Percentiles rank a stretch among this genome's conserved stretches.
phyloP scores from a whole-genome alignment of 2,888 invertebrate species.

The Chymomyza procnemis region DNA sequence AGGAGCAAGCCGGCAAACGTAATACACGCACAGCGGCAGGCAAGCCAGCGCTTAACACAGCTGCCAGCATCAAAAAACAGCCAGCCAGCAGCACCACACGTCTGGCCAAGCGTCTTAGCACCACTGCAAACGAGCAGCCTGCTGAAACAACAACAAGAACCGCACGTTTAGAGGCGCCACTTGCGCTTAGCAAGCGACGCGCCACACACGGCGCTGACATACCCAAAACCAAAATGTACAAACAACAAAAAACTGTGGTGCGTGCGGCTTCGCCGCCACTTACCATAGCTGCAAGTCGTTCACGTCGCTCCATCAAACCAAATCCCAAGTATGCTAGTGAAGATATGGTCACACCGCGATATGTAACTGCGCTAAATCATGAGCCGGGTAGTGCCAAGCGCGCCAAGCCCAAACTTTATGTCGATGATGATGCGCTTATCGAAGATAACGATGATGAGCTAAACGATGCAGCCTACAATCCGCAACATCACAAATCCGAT shows the following conservation, averaged over 20 bases:
- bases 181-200: conserved; percentile 13
- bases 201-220: conserved; percentile 10
- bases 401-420: conserved; percentile 47
- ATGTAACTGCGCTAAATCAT: conserved; percentile 43
- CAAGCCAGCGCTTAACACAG: not conserved
- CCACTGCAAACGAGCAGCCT: not conserved
- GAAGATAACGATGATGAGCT: conserved; percentile 58
- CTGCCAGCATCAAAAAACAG: not conserved
- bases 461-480: conserved; percentile 56
- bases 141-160: not conserved
- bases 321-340: conserved; percentile 78
- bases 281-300: conserved; percentile 75
- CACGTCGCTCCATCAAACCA: conserved; percentile 78
- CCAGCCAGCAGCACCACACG: not conserved
- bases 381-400: conserved; percentile 12
- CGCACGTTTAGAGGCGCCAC: not conserved
- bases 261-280: conserved; percentile 48
- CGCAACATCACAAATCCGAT: conserved; percentile 57
- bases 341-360: conserved; percentile 75
- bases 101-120: conserved; percentile 19
- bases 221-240: conserved; percentile 48
- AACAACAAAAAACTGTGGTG: conserved; percentile 34
- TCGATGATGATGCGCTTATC: conserved; percentile 40
- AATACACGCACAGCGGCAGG: not conserved
- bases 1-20: not conserved